Evolutionary conservation across 2,113 vertebrate species (phyloP), one percentile per base, ranked within the genome.

Genomic region (Acrocephalus kingi): DNA sequence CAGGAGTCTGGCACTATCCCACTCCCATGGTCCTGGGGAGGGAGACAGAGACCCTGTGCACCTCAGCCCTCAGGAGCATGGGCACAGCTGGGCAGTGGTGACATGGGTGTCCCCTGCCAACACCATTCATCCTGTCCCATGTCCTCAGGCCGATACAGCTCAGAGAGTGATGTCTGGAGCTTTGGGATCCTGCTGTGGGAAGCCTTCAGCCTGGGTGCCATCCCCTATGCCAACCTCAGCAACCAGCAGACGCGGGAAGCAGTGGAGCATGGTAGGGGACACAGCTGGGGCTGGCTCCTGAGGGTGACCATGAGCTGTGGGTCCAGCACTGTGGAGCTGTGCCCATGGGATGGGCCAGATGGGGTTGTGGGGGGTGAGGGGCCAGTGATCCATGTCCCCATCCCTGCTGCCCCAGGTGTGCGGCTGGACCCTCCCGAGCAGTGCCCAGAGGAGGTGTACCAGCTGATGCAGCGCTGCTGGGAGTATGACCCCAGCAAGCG

Each of bases 111-210:
- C 49, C 51, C 9, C 30, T 43, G 39, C 61, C 5, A 4, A 41
- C n/a, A 23, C 13, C 16, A 11, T 23, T 21, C 0, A 0, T 59
- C 30, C 72, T 2, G 2, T 49, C 48, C 95, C 88, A 21, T 81
- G 33, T 79, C 69, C 27, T 43, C 93, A 99, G 99, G 99, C 43
- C 98, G 98, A 48, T 99, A 99, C 95, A 99, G 98, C 90, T 98
- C 99, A 0, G 98, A 99, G 95, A 99, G 99, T 4, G 99, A 99
- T 0, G 98, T 99, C 61, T 99, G 99, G 99, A 99, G 99, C 95
- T 99, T 99, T 7, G 99, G 99, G 8, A 97, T 99, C 61, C 96
- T 99, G 69, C 97, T 99, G 31, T 99, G 99, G 99, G 99, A 99
- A 97, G 97, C 98, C 31, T 99, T 99, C 97, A 99, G 99, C 77